phyloP scores from a whole-genome alignment of 2,797 vertebrate genomes.

The Microchirus variegatus region DNA sequence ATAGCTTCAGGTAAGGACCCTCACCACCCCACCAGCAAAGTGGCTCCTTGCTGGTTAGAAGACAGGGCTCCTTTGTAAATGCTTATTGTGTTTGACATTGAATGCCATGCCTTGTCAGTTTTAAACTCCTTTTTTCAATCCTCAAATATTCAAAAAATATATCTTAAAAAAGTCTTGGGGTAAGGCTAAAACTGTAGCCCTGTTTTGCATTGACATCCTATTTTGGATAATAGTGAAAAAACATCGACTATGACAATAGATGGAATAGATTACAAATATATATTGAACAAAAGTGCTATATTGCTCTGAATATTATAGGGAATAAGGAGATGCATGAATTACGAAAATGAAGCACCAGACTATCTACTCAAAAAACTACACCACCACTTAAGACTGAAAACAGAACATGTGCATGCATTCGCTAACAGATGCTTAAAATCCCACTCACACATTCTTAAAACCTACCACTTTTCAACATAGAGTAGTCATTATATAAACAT shows the following conservation, averaged over 20 bases:
- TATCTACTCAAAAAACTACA: background rate
- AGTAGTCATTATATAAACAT: constrained; percentile 32
- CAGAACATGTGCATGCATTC: constrained; percentile 1
- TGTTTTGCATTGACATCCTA: too few relatives aligned
- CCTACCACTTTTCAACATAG: background rate
- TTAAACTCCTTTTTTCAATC: constrained; percentile 3
- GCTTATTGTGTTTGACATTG: constrained; percentile 18
- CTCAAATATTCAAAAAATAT: background rate
- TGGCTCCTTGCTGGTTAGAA: constrained; percentile 10
- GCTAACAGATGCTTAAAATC: constrained; percentile 1
- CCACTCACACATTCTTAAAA: background rate
- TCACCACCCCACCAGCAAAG: constrained; percentile 14
- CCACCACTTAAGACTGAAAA: constrained; percentile 18
- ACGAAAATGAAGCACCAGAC: background rate
- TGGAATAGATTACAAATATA: too few relatives aligned
- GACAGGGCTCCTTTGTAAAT: constrained; percentile 16
- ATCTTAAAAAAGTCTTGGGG: too few relatives aligned
- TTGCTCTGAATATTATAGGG: too few relatives aligned
- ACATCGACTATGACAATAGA: too few relatives aligned
- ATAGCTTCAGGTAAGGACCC: constrained; percentile 28
- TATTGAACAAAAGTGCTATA: too few relatives aligned
- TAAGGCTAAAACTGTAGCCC: too few relatives aligned
- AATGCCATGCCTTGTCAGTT: background rate
- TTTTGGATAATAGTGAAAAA: too few relatives aligned
- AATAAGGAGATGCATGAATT: too few relatives aligned